phyloP scores from a whole-genome alignment of 2,797 vertebrate genomes.

The Gymnoscopelus braueri region DNA sequence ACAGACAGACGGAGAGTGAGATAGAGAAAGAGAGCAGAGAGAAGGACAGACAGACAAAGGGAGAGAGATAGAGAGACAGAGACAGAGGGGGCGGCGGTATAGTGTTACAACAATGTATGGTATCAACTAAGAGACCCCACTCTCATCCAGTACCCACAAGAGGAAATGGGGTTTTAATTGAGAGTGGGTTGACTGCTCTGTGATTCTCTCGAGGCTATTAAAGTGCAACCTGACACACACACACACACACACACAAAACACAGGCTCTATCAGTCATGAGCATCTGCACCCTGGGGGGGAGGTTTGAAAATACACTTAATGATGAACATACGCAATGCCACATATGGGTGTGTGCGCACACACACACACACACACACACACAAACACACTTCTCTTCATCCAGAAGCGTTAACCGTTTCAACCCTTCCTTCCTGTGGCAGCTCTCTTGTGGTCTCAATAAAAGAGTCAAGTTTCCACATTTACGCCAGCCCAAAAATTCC shows the following conservation, averaged over 20 bases:
- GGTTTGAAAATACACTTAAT: constrained; percentile 57
- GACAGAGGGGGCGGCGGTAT: background rate
- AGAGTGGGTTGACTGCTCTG: constrained; percentile 64
- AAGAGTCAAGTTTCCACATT: constrained; percentile 63
- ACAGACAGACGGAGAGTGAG: background rate
- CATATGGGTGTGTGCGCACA: background rate
- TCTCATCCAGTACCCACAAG: constrained; percentile 50
- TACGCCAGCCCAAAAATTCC: constrained; percentile 10
- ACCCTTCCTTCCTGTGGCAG: constrained; percentile 71
- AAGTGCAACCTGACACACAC: constrained; percentile 24
- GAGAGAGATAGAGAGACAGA: background rate
- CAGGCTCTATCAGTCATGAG: constrained; percentile 48
- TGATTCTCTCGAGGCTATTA: constrained; percentile 76
- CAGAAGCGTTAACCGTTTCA: constrained; percentile 64
- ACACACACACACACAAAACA: constrained; percentile 28
- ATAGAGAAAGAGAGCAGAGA: background rate
- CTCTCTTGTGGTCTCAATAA: constrained; percentile 57
- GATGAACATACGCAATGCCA: constrained; percentile 38
- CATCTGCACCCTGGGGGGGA: constrained; percentile 58
- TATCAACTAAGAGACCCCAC: constrained; percentile 8
- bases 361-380: background rate
- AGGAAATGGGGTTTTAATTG: constrained; percentile 82
- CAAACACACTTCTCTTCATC: constrained; percentile 20
- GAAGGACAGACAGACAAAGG: background rate
- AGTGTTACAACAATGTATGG: too few species aligned